phyloP scores from a whole-genome alignment of 2,888 invertebrate species.

The Plusia festucae region DNA sequence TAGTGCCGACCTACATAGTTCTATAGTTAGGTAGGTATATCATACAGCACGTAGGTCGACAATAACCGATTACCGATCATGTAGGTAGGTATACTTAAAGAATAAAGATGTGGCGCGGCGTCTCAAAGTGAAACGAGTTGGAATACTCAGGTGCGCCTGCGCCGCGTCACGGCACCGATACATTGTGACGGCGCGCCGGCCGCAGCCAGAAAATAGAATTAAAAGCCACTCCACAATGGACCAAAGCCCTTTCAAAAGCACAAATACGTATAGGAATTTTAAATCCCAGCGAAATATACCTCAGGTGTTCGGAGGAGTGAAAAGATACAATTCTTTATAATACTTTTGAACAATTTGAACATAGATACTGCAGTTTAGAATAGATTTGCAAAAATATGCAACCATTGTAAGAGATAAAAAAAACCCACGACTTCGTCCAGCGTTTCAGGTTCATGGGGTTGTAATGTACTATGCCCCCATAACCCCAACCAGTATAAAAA shows the following conservation, averaged over 20 bases:
- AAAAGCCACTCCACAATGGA: conserved; percentile 84
- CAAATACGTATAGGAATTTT: conserved; percentile 78
- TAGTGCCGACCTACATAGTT: not conserved
- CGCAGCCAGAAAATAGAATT: conserved; percentile 79
- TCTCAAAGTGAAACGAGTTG: conserved; percentile 77
- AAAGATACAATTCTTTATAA: conserved; percentile 49
- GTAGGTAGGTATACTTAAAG: conserved; percentile 45
- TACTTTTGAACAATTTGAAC: conserved; percentile 35
- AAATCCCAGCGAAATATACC: conserved; percentile 62
- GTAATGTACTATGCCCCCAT: too few species aligned
- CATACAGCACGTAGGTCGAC: conserved; percentile 17
- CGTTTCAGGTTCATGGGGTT: too few species aligned
- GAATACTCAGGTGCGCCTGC: conserved; percentile 84
- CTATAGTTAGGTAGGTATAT: too few species aligned
- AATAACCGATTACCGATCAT: conserved; percentile 47
- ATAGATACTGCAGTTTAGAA: not conserved
- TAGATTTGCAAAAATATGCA: not conserved
- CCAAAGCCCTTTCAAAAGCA: conserved; percentile 77
- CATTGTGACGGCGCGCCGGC: conserved; percentile 74
- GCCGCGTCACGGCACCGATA: conserved; percentile 65
- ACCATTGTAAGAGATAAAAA: too few species aligned
- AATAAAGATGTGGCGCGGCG: conserved; percentile 74
- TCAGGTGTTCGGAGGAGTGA: conserved; percentile 65
- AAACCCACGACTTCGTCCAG: too few species aligned
- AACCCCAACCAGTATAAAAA: too few species aligned